Evolutionary conservation across 2,888 invertebrate genomes (phyloP).

Genomic region (Epistrophe eligans): DNA sequence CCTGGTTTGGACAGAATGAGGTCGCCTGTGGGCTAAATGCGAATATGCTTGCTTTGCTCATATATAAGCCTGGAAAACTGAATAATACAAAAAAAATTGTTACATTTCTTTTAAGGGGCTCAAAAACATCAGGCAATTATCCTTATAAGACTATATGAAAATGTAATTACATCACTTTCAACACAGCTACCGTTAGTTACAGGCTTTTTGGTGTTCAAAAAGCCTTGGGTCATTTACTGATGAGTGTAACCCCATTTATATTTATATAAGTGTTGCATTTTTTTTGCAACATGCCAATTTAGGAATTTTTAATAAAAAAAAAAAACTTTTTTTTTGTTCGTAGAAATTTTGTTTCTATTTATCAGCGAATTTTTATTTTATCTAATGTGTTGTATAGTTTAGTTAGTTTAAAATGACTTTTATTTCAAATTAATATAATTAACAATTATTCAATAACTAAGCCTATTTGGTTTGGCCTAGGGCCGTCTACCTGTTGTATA

Average conservation of each 20-base stretch:
- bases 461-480: too few species aligned
- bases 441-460: too few species aligned
- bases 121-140: constrained; percentile 49
- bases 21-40: constrained; percentile 62
- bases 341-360: background rate
- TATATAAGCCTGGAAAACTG: background rate
- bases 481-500: too few species aligned
- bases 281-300: background rate
- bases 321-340: background rate
- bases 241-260: constrained; percentile 18
- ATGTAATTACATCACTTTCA: constrained; percentile 59
- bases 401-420: too few species aligned
- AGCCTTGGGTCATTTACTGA: constrained; percentile 35
- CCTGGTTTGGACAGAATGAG: constrained; percentile 46
- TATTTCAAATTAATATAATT: too few species aligned
- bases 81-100: constrained; percentile 10
- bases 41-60: background rate
- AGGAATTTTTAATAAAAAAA: background rate
- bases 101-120: constrained; percentile 53
- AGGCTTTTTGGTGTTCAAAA: constrained; percentile 26
- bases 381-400: background rate
- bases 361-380: background rate
- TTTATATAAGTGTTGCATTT: constrained; percentile 6
- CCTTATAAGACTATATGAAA: constrained; percentile 42
- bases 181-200: constrained; percentile 51